These are phyloP conservation scores for Neomicropteryx cornuta DNA, from an alignment of 1,140 invertebrate genomes.

Conservation along the genomic window DNA sequence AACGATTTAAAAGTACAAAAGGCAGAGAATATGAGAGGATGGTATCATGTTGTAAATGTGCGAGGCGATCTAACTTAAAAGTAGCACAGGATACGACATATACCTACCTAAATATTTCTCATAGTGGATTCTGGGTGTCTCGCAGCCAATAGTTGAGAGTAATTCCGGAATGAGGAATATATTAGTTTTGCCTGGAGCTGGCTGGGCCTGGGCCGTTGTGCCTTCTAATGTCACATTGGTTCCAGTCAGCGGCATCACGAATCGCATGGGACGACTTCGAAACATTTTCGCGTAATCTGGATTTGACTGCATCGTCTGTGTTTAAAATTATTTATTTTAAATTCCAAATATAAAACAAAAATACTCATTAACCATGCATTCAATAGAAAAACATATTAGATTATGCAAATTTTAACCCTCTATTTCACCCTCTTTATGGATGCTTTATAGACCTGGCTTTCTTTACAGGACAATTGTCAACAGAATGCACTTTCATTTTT, in stretches of 20 bases:
- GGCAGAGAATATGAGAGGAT: too few relatives aligned
- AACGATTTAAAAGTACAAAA: too few relatives aligned
- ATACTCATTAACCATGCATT: neutral
- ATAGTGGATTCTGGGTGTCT: conserved; percentile 75
- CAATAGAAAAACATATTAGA: too few relatives aligned
- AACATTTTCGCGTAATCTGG: conserved; percentile 71
- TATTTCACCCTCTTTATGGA: too few relatives aligned
- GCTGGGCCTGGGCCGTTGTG: conserved; percentile 40
- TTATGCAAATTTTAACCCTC: too few relatives aligned
- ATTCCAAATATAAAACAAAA: conserved; percentile 6
- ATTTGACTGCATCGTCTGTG: conserved; percentile 63
- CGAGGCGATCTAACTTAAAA: neutral
- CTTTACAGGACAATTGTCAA: too few relatives aligned
- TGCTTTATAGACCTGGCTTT: too few relatives aligned
- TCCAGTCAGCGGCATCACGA: conserved; percentile 50
- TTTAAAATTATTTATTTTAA: conserved; percentile 10
- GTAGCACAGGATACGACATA: conserved; percentile 1
- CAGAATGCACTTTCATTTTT: too few relatives aligned
- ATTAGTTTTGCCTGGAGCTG: conserved; percentile 28
- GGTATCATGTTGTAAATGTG: too few relatives aligned
- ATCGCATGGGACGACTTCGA: conserved; percentile 60
- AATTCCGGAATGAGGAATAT: conserved; percentile 52
- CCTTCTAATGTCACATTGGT: conserved; percentile 36
- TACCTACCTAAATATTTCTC: conserved; percentile 48
- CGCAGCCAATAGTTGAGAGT: conserved; percentile 65